Percentiles rank a stretch among this genome's conserved stretches.
Conservation (phyloP, 2,113 vertebrate genomes). For the Rhodinocichla rosea region DNA sequence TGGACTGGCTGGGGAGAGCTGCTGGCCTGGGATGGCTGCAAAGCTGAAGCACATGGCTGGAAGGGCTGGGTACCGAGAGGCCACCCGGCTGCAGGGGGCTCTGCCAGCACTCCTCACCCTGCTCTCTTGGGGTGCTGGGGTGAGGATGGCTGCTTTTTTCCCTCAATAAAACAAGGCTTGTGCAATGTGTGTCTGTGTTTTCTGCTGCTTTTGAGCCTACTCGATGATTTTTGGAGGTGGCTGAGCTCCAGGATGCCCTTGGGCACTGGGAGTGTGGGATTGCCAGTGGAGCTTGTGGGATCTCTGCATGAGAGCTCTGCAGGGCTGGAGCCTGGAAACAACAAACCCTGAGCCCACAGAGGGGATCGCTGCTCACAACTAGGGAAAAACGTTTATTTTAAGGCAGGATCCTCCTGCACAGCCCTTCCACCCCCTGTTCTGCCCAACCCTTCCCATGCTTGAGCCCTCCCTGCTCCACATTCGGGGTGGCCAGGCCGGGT, state of each 20-base stretch:
- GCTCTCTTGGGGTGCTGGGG: too few species aligned
- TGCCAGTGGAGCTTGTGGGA: neutral
- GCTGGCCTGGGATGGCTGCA: neutral
- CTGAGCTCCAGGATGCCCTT: neutral
- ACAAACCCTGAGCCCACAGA: neutral
- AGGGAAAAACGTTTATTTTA: neutral
- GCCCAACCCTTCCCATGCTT: accelerated
- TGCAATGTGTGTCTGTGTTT: neutral
- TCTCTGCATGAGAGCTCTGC: neutral
- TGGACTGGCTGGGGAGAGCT: neutral
- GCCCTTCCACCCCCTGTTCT: neutral
- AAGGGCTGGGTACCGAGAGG: neutral
- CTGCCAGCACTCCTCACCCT: neutral
- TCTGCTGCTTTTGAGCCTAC: neutral
- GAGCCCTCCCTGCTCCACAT: neutral
- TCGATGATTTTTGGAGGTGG: neutral
- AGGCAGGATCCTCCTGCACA: neutral
- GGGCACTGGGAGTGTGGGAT: neutral
- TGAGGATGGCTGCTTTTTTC: neutral
- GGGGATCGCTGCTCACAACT: accelerated
- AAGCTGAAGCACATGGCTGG: neutral
- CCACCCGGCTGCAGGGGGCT: neutral
- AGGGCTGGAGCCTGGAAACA: neutral
- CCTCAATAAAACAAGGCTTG: neutral
- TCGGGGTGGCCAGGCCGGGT: accelerated